Base-by-base conservation (phyloP, 2,113 vertebrate species). In the Collichthys lucidus region DNA sequence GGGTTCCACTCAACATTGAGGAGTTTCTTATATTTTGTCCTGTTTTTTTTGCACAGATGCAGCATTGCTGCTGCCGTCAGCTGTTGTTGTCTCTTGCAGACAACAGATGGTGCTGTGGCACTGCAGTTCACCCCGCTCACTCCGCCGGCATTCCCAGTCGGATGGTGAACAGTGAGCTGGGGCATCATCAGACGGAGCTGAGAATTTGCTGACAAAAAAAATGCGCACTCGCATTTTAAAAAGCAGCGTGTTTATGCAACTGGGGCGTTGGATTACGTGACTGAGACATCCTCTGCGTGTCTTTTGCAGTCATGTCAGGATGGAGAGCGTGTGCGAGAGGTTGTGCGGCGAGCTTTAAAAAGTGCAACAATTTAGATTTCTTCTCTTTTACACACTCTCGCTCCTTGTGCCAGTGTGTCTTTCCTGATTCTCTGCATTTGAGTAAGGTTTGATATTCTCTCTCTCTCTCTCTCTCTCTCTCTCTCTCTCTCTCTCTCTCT, bases 81-180 rank as follows among this genome's bases (percentile, higher is more conserved):
- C 59, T 72, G 75, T 52, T 67, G 29, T 63, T 50, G 10, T 52
- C 9, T 0, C 0, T 15, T 3, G 0, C 47, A 0, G 12, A 60
- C 94, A 79, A 91, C 85, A 94, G 94, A 91, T 94, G 93, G 93
- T 20, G 90, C 83, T 95, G 91, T 92, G 86, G 91, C 44, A 80
- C 86, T 90, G 78, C 47, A 53, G 49, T 77, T 90, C 75, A 65
- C 12, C 0, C 70, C 10, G 1, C 11, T 8, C 35, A 29, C 22
- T 2, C 29, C 24, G 3, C 8, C 1, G 26, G 66, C 46, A 47
- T 67, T 71, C 50, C 19, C 55, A 59, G 59, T 11, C 73, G 73
- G 68, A 82, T 22, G 5, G 5, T 40, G 66, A 80, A 73, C n/a
- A 35, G 1, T 31, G 74, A 85, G 81, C 67, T 47, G 55, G 62